Base-by-base conservation (phyloP, 1,140 invertebrate species). In the Drosophila insularis region DNA sequence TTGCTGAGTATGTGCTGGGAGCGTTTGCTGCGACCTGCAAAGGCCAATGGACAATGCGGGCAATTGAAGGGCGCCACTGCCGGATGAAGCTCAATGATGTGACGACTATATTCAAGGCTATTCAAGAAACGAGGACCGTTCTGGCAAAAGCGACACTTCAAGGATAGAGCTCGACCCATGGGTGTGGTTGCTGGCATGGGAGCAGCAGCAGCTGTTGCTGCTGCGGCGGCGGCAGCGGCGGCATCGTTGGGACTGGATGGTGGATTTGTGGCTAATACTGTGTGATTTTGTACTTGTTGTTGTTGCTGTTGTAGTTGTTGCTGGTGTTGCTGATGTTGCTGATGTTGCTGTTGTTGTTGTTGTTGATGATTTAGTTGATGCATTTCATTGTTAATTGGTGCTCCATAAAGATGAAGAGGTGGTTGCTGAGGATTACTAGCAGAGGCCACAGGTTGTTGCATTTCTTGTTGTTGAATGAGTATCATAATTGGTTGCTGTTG, bases 11-110 rank as follows among this genome's bases (percentile, higher is more conserved):
- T 90, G 63, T 91, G 90, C 66, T 91, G 86, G 17, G 80, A 86
- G 5, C 90, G 82, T 54, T 91, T 85, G 13, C 56, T 85, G 27
- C 90, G 61, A 5, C 86, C 70, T 23, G 78, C 68, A 55, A 91
- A 91, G 1, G 84, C 64, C 53, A 80, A 59, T 0, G 90, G 80
- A 17, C 90, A 91, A 37, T 91, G 82, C 4, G 86, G 90, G 65
- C 90, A 91, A 40, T 85, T 91, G 46, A 85, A 91, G 0, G 90
- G 90, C 10, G 84, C 81, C 43, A 75, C 72, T 0, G 76, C 82
- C 10, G 90, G 90, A 63, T 91, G 90, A 46, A 86, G 71, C n/a
- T 82, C 90, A 19, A 91, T 91, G 53, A 91, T 91, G 27, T 91
- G 90, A 1, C 73, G 78, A 55, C 90, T 91, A 35, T 91, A 91